Evolutionary conservation across 2,113 vertebrate genomes (phyloP).

Genomic region (Gasterosteus aculeatus): DNA sequence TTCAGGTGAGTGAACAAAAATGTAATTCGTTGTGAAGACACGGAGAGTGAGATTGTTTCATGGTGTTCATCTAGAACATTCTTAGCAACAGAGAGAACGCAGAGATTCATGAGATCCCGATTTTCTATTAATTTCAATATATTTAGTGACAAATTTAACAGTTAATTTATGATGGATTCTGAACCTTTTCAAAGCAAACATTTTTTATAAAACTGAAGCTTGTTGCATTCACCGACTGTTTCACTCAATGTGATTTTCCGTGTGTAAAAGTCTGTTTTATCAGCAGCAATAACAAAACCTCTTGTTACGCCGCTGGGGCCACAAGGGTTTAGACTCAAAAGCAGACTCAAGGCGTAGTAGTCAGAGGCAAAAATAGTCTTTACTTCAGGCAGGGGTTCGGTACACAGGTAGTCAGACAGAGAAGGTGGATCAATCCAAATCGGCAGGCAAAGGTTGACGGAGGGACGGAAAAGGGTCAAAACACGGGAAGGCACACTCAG

Average conservation of each 20-base stretch:
- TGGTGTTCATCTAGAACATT: background rate
- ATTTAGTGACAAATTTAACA: background rate
- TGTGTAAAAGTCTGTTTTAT: background rate
- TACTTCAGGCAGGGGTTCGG: no score
- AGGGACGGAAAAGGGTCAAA: no score
- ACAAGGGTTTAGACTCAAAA: no score
- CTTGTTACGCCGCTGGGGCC: no score
- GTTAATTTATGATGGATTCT: background rate
- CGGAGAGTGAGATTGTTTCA: background rate
- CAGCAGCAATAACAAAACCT: background rate
- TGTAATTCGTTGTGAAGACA: slow-evolving; percentile 2
- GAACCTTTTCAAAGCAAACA: background rate
- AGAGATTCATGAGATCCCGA: background rate
- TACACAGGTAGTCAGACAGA: no score
- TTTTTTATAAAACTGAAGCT: slow-evolving; percentile 2
- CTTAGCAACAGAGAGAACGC: background rate
- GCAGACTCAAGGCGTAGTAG: no score
- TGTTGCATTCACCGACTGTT: slow-evolving; percentile 22
- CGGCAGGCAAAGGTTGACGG: no score
- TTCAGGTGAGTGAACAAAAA: background rate
- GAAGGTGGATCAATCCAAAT: no score
- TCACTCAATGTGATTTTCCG: background rate
- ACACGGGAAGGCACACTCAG: no score
- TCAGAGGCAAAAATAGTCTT: no score
- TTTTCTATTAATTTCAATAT: background rate